Evolutionary conservation across 2,797 vertebrate species (phyloP), one percentile per base, ranked within the genome.

Genomic region (Babyrousa celebensis): DNA sequence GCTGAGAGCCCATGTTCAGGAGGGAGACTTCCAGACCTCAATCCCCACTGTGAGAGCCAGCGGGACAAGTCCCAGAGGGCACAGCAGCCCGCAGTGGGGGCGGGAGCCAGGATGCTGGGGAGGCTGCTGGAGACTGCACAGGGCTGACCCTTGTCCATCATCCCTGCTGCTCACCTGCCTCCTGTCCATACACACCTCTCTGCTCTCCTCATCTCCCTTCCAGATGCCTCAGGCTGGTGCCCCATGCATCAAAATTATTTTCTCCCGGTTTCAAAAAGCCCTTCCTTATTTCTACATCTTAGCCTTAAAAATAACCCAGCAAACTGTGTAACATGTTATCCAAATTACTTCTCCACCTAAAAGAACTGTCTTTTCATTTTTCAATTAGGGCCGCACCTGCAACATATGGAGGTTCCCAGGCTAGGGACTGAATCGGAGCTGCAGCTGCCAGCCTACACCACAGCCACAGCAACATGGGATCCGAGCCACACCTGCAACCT

Each of bases 241-340:
- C 43, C 40, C 12, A 1, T 14, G 54, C 56, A 78, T 43, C 79
- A 79, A 62, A 77, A 63, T 54, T 62, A 67, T 23, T 27, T 85
- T 79, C 43, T 77, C 27, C 40, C 43, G 17, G 27, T 72, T 95
- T 88, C 27, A 17, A 90, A 95, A 83, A 80, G 25, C 10, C 67
- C 29, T 67, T 43, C 27, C 15, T n/a, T 84, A 60, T 78, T 91
- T 85, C 93, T 95, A 85, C 68, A 56, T 89, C 18, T 95, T 72
- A n/a, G 60, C 74, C 92, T 85, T 97, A 80, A 88, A 85, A 88
- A 63, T 40, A 89, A 92, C 48, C 56, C 32, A 70, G 32, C 71
- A 89, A 95, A 63, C 67, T 40, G 58, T 20, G 9, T 14, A 79
- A 43, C 29, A n/a, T 29, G 43, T 75, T 54, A 29, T 20, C 84